Conservation (phyloP, 2,113 vertebrate species). For the Regulus satrapa region DNA sequence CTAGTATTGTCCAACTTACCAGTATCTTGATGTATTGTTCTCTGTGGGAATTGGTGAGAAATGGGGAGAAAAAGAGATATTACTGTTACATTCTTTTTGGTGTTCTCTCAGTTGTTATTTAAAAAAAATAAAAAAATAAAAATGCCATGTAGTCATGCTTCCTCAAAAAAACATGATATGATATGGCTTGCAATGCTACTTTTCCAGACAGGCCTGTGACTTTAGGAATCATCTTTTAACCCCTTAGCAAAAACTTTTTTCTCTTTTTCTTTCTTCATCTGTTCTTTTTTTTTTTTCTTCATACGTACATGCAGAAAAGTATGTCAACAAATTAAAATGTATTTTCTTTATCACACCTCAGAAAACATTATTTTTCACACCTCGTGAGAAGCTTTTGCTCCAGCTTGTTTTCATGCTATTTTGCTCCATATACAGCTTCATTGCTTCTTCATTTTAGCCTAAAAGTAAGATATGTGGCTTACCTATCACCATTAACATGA, state of each 20-base stretch:
- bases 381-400: background rate
- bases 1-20: background rate
- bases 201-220: background rate
- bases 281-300: background rate
- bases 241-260: rapidly evolving
- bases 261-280: background rate
- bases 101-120: background rate
- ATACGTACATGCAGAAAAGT: background rate
- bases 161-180: background rate
- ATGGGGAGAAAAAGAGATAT: background rate
- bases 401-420: background rate
- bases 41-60: background rate
- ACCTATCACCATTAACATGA: background rate
- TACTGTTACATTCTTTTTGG: background rate
- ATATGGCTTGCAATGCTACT: background rate
- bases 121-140: rapidly evolving
- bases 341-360: background rate
- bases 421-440: background rate
- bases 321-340: background rate
- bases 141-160: background rate
- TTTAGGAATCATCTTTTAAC: background rate
- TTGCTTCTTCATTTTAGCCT: background rate
- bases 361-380: background rate
- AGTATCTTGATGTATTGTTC: background rate
- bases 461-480: background rate